These are phyloP conservation scores for Camarhynchus parvulus DNA, from an alignment of 2,113 vertebrate genomes.

Conservation along the genomic window DNA sequence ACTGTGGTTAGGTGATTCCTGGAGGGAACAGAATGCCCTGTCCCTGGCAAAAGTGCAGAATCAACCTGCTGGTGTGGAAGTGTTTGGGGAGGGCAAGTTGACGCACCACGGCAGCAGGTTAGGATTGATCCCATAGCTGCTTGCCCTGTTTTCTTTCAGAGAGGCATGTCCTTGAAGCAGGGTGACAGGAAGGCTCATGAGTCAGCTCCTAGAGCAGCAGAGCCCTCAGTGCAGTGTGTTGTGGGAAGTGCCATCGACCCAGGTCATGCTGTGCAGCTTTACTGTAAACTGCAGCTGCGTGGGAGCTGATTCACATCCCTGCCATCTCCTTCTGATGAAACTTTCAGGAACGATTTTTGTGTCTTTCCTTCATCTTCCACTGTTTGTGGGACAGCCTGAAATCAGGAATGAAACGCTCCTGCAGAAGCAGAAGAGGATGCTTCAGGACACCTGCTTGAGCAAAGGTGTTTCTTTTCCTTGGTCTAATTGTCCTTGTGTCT, in stretches of 20 bases:
- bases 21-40: neutral
- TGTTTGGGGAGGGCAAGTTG: neutral
- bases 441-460: neutral
- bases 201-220: neutral
- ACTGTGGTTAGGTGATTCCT: fast-evolving
- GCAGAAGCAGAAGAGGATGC: neutral
- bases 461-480: neutral
- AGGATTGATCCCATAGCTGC: neutral
- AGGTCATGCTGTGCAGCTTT: neutral
- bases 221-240: neutral
- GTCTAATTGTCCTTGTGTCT: neutral
- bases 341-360: neutral
- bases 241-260: neutral
- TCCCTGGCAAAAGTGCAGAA: neutral
- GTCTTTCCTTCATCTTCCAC: neutral
- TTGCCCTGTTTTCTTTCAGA: neutral
- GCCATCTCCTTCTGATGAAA: neutral
- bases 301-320: slow-evolving; percentile 45
- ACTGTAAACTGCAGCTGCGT: slow-evolving; percentile 39
- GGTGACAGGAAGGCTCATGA: neutral
- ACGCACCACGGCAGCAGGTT: fast-evolving
- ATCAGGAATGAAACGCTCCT: neutral
- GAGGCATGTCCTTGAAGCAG: neutral
- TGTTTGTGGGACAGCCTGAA: neutral
- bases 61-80: neutral